Base-by-base conservation (phyloP, 2,113 vertebrate genomes). In the Cebidichthys violaceus region DNA sequence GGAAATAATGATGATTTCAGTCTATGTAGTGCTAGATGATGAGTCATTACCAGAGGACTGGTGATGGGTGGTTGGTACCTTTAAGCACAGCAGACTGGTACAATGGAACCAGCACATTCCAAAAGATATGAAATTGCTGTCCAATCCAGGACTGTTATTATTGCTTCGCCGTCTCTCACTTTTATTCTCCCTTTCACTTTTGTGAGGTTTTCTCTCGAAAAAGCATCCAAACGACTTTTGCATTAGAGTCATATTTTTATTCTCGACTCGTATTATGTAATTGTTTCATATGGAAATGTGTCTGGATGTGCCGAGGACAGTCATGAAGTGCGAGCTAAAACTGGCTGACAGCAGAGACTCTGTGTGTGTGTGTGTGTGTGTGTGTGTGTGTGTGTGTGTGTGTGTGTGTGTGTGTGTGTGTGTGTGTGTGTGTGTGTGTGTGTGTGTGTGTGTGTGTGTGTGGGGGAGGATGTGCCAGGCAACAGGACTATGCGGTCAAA, bases 11-110 rank as follows among this genome's bases (percentile, higher is more conserved):
- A 72, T 41, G 45, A 24, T 79, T 59, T 69, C 47, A 35, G 70
- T 71, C 59, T 20, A 11, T 61, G 54, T 64, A 37, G 35, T 22
- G 33, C 65, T 60, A 6, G 11, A 47, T 29, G 5, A 79, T 86
- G 83, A 90, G 62, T 90, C 84, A 67, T 84, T 78, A 88, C 80
- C 79, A 81, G 60, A 43, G 72, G 39, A 33, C 76, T 52, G 64
- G 65, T 80, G 75, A 84, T 60, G 35, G 61, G 7, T 17, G 29
- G 31, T 79, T 66, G 1, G 4, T 43, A 37, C 39, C 55, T 69
- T 79, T 24, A 55, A 70, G 50, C 22, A 64, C 62, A 61, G 31
- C 13, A n/a, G 55, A 61, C 24, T 22, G 3, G 65, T 45, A 5
- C n/a, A n/a, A 33, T 60, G 39, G 27, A 70, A 35, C n/a, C 6